Conservation (phyloP, 2,797 vertebrate species). For the Poecilia velifera region DNA sequence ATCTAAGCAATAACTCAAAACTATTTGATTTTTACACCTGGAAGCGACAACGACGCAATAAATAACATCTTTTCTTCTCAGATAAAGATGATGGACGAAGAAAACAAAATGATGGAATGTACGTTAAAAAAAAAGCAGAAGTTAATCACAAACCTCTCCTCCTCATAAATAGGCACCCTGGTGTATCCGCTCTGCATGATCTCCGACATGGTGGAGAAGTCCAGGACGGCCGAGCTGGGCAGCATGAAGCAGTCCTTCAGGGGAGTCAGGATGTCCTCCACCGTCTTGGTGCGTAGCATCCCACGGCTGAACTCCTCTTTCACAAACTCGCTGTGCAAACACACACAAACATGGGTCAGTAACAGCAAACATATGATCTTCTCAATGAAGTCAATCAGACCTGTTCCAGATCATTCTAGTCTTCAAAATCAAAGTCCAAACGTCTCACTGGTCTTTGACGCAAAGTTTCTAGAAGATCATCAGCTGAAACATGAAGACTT, state of each 20-base stretch:
- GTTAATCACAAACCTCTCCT: slow-evolving; percentile 78
- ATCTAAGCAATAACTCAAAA: not conserved
- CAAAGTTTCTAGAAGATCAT: not conserved
- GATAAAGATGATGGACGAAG: not conserved
- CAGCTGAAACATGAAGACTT: not conserved
- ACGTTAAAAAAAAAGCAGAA: not conserved
- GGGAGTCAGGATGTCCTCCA: slow-evolving; percentile 91
- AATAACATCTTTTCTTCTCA: not conserved
- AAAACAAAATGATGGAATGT: not conserved
- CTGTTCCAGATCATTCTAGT: not conserved
- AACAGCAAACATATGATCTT: not conserved
- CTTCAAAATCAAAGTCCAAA: not conserved
- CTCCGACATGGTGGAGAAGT: slow-evolving; percentile 91
- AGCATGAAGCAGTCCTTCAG: slow-evolving; percentile 94
- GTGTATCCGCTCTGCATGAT: slow-evolving; percentile 95
- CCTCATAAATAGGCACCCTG: slow-evolving; percentile 91
- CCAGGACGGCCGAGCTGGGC: slow-evolving; percentile 83
- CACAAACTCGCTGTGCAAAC: slow-evolving; percentile 83
- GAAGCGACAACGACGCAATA: not conserved
- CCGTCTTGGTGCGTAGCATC: slow-evolving; percentile 86
- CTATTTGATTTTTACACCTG: not conserved
- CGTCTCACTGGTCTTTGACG: not conserved
- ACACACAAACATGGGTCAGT: not conserved
- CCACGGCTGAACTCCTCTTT: slow-evolving; percentile 90
- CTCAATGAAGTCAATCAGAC: not conserved